Base-by-base conservation (phyloP, 1,140 invertebrate genomes). In the Drosophila erecta region DNA sequence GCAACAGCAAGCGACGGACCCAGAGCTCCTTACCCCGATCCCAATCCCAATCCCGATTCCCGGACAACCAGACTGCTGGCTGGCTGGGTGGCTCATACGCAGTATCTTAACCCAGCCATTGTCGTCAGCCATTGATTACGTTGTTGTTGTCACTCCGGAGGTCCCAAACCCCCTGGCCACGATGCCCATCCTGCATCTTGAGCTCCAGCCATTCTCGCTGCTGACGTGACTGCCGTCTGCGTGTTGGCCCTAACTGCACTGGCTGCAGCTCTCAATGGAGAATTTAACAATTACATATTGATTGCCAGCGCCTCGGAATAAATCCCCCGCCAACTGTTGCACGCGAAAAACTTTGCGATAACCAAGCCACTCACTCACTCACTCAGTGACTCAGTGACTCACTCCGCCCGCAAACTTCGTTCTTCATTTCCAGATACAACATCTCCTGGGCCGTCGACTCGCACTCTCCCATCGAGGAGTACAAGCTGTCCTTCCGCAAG, bases 391-490 rank as follows among this genome's bases (percentile, higher is more conserved):
- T 24, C 24, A 4, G 4, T 24, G 24, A 24, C 24, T 24, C 24
- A 24, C 22, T 35, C 11, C 33, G 7, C 33, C 3, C 22, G 11
- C 3, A 4, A 24, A 24, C 24, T 24, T 38, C 43, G 11, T 15
- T 8, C 27, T 14, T 27, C 10, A 8, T 11, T 64, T 64, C 30
- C 59, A 92, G 94, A 76, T 95, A 95, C 91, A 95, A 95, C 79
- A 94, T 95, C 66, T 95, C 94, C 17, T 95, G 95, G 95, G 92
- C 94, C 24, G 94, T 95, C 3, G 94, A 95, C 71, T 95, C 94
- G 55, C 93, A 94, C 73, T 93, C 94, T 55, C 94, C 94, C 41
- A 94, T 95, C 47, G 94, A 95, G 76, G 94, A 95, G 89, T 95
- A 95, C 83, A 94, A 95, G 89, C 90, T 95, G 58, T 94, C 93